Conservation (phyloP, 2,888 invertebrate genomes). For the Sarcophaga caerulescens region DNA sequence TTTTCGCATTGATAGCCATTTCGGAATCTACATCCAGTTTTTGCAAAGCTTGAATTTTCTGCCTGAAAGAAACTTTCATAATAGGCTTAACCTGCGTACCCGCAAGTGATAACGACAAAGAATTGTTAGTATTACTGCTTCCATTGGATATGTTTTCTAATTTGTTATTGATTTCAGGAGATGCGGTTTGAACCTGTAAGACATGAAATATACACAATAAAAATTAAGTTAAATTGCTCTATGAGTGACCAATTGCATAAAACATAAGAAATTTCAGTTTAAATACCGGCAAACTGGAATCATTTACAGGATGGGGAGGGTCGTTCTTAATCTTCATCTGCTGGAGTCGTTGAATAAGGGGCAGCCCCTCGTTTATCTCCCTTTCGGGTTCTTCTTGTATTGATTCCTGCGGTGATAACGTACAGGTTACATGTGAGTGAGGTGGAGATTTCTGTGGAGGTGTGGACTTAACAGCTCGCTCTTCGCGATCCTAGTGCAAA, state of each 20-base stretch:
- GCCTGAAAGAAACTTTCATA: constrained; percentile 85
- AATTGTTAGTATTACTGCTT: constrained; percentile 42
- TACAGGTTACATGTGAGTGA: constrained; percentile 84
- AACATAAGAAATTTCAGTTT: neutral
- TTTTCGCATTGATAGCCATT: constrained; percentile 8
- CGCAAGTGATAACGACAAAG: constrained; percentile 64
- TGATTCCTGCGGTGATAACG: constrained; percentile 83
- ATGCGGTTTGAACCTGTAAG: constrained; percentile 69
- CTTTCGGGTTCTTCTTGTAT: constrained; percentile 82
- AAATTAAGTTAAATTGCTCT: neutral
- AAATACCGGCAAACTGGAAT: constrained; percentile 75
- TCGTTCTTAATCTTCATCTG: constrained; percentile 90
- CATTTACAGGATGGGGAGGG: constrained; percentile 81
- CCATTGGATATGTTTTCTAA: constrained; percentile 70
- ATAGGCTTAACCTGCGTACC: constrained; percentile 75
- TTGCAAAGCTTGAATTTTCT: constrained; percentile 83
- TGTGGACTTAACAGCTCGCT: constrained; percentile 81
- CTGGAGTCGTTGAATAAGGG: constrained; percentile 89
- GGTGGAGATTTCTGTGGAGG: constrained; percentile 82
- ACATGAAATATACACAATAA: neutral
- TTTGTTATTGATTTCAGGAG: constrained; percentile 73
- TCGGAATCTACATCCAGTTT: constrained; percentile 78
- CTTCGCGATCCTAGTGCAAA: constrained; percentile 83
- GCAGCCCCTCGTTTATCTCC: constrained; percentile 86
- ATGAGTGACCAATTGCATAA: neutral